Base-by-base conservation (phyloP, 1,140 invertebrate genomes). In the Dryas iulia region DNA sequence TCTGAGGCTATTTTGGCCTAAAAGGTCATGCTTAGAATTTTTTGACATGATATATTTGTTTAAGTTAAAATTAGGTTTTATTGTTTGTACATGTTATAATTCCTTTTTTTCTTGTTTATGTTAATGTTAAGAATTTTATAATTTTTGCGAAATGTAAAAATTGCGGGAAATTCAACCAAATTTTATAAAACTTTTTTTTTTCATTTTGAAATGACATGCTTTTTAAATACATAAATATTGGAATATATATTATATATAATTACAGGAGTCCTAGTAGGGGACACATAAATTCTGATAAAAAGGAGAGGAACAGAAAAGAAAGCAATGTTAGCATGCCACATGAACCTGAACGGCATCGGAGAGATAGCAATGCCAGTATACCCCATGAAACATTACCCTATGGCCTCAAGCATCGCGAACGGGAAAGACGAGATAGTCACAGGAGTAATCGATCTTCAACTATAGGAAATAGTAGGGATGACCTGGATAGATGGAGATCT, bases 401-500 rank as follows among this genome's bases (percentile, higher is more conserved):
- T 23, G 80, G 75, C 28, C 53, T 83, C 1, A 88, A 81, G 59
- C 82, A 87, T 1, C 69, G 79, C 30, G 87, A 89, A 54, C 74
- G 89, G 10, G 89, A 91, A 39, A 77, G 89, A 60, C 74, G 86
- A 56, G 89, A 91, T 30, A 91, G 89, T 35, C 86, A 91, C 53
- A 80, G 81, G 66, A 91, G 89, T 62, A 91, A 90, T 65, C 78
- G 84, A 8, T 91, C 89, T 4, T 91, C 89, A 35, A 91, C 84
- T 2, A 84, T 91, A 59, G 89, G 89, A 0, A 91, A 91, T 56
- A 91, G 89, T 59, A 76, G 89, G 64, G 89, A 91, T 69, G 87
- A 91, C 66, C 74, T 91, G 52, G 89, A 91, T 62, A 78, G 86
- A 30, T 91, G 89, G 89, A 79, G 89, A 30, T 91, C 89, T 6